A percentile compares a stretch with the other conserved stretches of the same genome.
Evolutionary conservation across 2,797 vertebrate species (phyloP).

Genomic region (Coendou prehensilis): DNA sequence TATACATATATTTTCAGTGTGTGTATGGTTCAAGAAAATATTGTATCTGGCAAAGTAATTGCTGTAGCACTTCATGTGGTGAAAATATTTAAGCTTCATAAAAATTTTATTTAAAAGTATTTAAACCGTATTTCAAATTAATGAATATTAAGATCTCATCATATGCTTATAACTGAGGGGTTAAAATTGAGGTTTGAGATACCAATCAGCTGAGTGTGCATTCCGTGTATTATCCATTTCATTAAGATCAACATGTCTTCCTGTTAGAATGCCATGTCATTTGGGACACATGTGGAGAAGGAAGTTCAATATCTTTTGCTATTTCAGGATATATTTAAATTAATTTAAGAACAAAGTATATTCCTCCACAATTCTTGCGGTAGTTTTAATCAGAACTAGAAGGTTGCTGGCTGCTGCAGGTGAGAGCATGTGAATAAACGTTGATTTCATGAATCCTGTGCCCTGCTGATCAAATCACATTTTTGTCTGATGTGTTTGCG

Average conservation of each 20-base stretch:
- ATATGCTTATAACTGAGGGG: neutral
- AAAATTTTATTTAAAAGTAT: conserved; percentile 69
- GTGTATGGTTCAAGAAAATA: conserved; percentile 79
- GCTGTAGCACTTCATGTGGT: conserved; percentile 62
- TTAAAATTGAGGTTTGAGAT: neutral
- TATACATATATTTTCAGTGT: conserved; percentile 75
- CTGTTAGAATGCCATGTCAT: neutral
- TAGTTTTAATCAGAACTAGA: conserved; percentile 70
- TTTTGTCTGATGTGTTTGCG: conserved; percentile 58
- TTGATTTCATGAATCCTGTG: conserved; percentile 60
- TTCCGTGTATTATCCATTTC: neutral
- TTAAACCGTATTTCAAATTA: conserved; percentile 71
- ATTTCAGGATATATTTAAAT: conserved; percentile 67
- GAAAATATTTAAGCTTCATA: conserved; percentile 70
- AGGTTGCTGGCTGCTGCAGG: neutral
- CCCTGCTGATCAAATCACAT: conserved; percentile 68
- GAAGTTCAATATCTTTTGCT: conserved; percentile 56
- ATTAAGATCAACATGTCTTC: conserved; percentile 21
- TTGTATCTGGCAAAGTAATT: conserved; percentile 78
- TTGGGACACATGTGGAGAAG: neutral
- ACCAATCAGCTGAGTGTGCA: neutral
- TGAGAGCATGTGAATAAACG: conserved; percentile 51
- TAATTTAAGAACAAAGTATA: conserved; percentile 52
- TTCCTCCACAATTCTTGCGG: neutral
- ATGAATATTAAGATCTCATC: conserved; percentile 50